Base-by-base conservation (phyloP, 2,888 invertebrate genomes). In the Notodonta dromedarius region DNA sequence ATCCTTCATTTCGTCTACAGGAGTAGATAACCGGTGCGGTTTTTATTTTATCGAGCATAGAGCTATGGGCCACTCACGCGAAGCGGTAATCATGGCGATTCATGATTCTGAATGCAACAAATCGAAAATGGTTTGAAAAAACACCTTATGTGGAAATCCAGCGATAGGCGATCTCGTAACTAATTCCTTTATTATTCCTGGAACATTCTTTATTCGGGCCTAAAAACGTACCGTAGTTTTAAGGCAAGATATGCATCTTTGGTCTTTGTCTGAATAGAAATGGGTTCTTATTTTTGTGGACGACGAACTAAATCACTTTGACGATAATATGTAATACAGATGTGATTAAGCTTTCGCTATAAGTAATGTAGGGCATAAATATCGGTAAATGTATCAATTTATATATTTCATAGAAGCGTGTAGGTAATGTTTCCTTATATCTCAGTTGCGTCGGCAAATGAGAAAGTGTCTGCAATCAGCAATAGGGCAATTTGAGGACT, bases 51-150 rank as follows among this genome's bases (percentile, higher is more conserved):
- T 74, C 70, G 72, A 76, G 78, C 72, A 84, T 77, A 80, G 79
- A 86, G 86, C 86, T 86, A 89, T 85, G 80, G 84, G 74, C 64
- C 61, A 59, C 70, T 77, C 91, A 91, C 91, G 92, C 92, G 84
- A 92, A 86, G 86, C 59, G 65, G 89, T 82, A 87, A 92, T 92
- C 89, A 91, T 74, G 77, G 78, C 79, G 73, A 78, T 82, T 84
- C 81, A 83, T 81, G 80, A 84, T 80, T 79, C 76, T 73, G 75
- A 74, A 87, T 87, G 88, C 87, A 87, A 83, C 84, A 83, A 89
- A 90, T 89, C 87, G 83, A 88, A 89, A 85, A 60, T 60, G 50
- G 57, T 59, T 59, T 16, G 39, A 57, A 60, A 59, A 60, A 60
- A 57, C 60, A 13, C 52, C 35, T 63, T 46, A 46, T n/a, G 46